Conservation (phyloP, 1,140 invertebrate species). For the Argopecten irradians region DNA sequence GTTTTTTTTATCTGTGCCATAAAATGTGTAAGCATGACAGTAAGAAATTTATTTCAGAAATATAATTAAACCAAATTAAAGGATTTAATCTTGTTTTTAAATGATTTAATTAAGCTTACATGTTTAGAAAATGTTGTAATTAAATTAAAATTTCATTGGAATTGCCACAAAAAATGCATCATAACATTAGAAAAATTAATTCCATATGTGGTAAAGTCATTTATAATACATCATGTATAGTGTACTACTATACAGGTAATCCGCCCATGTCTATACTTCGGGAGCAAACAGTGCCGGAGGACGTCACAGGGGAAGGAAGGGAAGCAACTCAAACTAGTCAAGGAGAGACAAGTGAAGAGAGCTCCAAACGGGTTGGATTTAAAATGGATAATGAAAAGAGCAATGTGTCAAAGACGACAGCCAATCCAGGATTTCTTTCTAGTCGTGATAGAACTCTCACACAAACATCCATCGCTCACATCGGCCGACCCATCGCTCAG, state of each 20-base stretch:
- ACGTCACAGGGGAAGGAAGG: not conserved
- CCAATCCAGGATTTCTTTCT: not conserved
- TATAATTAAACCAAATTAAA: too few species aligned
- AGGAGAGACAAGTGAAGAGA: not conserved
- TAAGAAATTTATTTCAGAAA: too few species aligned
- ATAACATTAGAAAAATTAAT: too few species aligned
- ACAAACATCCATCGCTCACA: conserved; percentile 55
- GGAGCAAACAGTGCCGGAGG: not conserved
- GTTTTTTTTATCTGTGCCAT: too few species aligned
- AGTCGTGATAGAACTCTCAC: not conserved
- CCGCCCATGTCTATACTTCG: not conserved
- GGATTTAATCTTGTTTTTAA: too few species aligned
- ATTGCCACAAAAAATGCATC: too few species aligned
- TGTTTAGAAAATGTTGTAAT: too few species aligned
- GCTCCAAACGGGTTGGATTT: conserved; percentile 26
- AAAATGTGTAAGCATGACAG: too few species aligned
- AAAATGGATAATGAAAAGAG: not conserved
- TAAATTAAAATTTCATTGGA: too few species aligned
- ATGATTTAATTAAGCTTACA: too few species aligned
- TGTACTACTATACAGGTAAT: not conserved
- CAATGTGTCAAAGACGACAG: not conserved
- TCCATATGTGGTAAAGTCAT: too few species aligned
- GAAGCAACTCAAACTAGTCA: not conserved
- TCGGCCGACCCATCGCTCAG: conserved; percentile 69
- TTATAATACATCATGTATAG: conserved; percentile 1